These are phyloP conservation scores for Temnothorax curvispinosus DNA, from an alignment of 1,140 invertebrate genomes.

Conservation along the genomic window DNA sequence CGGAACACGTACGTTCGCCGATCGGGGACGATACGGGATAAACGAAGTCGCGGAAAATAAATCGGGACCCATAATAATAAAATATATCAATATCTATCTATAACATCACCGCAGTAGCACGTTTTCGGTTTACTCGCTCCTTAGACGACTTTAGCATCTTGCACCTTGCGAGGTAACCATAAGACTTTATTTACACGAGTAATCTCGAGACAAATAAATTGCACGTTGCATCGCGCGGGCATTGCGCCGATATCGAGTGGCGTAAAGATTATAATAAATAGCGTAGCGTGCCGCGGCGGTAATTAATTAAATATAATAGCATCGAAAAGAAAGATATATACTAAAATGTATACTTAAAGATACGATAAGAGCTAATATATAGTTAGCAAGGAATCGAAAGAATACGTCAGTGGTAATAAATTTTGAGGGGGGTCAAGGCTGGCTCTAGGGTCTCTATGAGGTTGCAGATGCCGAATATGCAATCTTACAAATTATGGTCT, in stretches of 20 bases:
- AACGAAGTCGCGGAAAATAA: constrained; percentile 11
- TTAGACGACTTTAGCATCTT: constrained; percentile 36
- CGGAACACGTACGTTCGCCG: background rate
- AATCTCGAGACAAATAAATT: constrained; percentile 44
- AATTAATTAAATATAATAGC: constrained; percentile 56
- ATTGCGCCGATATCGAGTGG: constrained; percentile 30
- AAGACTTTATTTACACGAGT: constrained; percentile 47
- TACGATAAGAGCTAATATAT: constrained; percentile 50
- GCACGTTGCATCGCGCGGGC: background rate
- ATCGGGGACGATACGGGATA: background rate
- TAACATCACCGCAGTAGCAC: constrained; percentile 26
- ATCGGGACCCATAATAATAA: constrained; percentile 25
- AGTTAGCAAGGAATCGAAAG: constrained; percentile 41
- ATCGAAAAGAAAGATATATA: constrained; percentile 33
- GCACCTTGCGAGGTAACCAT: constrained; percentile 30
- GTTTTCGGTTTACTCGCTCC: constrained; percentile 26
- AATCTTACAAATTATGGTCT: too few species aligned
- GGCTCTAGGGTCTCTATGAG: too few species aligned
- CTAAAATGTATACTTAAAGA: constrained; percentile 23
- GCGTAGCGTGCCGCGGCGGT: background rate
- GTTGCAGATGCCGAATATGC: too few species aligned
- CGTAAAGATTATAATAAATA: constrained; percentile 55
- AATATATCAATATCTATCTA: constrained; percentile 41
- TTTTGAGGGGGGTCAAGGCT: background rate
- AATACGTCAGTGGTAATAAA: constrained; percentile 38